Evolutionary conservation across 2,888 invertebrate genomes (phyloP).

Genomic region (Cephus nigrinus): DNA sequence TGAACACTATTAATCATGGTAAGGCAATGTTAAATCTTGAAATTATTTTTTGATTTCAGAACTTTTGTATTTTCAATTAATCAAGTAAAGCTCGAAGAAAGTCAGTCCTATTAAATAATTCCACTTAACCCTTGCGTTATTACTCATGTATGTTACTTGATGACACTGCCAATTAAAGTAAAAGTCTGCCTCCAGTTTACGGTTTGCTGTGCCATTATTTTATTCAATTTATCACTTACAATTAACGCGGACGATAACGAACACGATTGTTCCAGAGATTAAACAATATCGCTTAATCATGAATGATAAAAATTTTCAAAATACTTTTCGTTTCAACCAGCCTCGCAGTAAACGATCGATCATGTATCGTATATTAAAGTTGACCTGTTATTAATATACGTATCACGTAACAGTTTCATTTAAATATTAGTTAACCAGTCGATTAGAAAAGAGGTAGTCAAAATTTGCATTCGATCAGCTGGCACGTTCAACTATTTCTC

Average conservation of each 20-base stretch:
- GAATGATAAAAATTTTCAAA: not conserved
- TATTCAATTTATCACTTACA: not conserved
- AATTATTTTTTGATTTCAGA: no score
- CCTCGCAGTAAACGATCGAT: not conserved
- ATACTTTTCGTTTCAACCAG: not conserved
- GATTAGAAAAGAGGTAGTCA: not conserved
- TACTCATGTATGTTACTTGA: not conserved
- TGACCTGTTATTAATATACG: not conserved
- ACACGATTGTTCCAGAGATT: not conserved
- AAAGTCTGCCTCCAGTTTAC: not conserved
- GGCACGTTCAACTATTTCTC: not conserved
- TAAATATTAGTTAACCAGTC: not conserved
- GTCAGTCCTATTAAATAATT: not conserved
- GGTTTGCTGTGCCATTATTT: not conserved
- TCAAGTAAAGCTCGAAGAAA: not conserved
- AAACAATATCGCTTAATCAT: not conserved
- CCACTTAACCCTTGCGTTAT: not conserved
- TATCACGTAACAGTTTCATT: not conserved
- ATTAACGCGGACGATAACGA: not conserved
- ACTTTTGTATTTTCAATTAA: no score
- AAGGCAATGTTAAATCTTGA: no score
- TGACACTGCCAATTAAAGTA: conserved; percentile 2
- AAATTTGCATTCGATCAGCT: not conserved
- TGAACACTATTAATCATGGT: not conserved
- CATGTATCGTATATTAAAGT: not conserved